Conservation (phyloP, 2,113 vertebrate genomes). For the Tetrax tetrax region DNA sequence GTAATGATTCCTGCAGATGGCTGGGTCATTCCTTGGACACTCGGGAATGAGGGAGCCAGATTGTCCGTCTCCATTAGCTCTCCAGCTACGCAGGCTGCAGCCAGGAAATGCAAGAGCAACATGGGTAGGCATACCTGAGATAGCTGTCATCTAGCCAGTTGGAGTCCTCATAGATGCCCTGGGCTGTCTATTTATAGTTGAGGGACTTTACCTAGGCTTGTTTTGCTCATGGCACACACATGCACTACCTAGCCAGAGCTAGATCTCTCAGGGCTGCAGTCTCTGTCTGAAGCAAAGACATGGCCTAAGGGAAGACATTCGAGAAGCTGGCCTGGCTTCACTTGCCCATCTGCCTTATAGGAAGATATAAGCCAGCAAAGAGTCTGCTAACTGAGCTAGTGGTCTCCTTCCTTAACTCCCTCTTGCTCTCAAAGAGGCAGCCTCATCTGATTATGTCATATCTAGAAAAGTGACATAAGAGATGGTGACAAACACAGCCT, state of each 20-base stretch:
- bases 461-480: background rate
- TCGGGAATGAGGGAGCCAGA: background rate
- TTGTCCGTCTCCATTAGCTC: background rate
- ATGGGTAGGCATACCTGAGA: background rate
- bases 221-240: background rate
- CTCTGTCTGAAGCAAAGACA: background rate
- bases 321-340: background rate
- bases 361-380: background rate
- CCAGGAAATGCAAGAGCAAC: background rate
- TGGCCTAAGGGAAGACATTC: background rate
- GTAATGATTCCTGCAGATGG: conserved; percentile 70
- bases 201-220: background rate
- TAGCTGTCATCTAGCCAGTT: background rate
- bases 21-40: conserved; percentile 63
- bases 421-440: background rate
- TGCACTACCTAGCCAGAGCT: background rate
- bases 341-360: background rate
- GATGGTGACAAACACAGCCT: background rate
- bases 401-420: background rate
- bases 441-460: background rate
- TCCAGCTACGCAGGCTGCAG: background rate
- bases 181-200: background rate
- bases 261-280: rapidly evolving
- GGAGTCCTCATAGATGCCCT: background rate
- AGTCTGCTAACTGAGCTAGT: background rate